These are phyloP conservation scores for Artemisiospiza belli DNA, from an alignment of 2,113 vertebrate species.

Conservation along the genomic window DNA sequence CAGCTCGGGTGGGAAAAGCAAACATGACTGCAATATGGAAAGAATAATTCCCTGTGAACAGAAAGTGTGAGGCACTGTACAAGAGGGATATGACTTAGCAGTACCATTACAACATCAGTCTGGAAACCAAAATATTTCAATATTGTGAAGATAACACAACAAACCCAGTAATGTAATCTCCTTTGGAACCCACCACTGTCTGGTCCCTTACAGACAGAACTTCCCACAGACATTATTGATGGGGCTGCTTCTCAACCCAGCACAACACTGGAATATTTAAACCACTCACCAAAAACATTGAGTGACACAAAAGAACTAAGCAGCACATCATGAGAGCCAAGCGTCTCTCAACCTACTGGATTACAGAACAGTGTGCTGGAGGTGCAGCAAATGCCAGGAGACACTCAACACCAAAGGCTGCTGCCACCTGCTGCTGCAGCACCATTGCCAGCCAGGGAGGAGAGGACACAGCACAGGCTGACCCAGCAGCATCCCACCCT, in stretches of 20 bases:
- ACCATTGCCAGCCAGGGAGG: fast-evolving
- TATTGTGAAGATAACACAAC: neutral
- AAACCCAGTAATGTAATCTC: neutral
- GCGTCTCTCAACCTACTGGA: neutral
- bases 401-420: neutral
- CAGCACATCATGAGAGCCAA: neutral
- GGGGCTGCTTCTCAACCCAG: neutral
- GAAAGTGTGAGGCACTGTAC: neutral
- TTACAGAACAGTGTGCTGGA: neutral
- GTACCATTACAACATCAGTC: neutral
- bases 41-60: neutral
- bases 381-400: neutral
- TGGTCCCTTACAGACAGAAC: neutral
- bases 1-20: neutral
- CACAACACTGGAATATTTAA: neutral
- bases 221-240: neutral
- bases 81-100: neutral
- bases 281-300: neutral
- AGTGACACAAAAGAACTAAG: neutral
- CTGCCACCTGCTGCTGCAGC: neutral
- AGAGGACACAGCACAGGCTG: neutral
- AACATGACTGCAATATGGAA: neutral
- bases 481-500: neutral
- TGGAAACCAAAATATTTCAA: neutral
- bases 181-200: neutral